Evolutionary conservation across 2,113 vertebrate species (phyloP).

Genomic region (Cyprinodon variegatus): DNA sequence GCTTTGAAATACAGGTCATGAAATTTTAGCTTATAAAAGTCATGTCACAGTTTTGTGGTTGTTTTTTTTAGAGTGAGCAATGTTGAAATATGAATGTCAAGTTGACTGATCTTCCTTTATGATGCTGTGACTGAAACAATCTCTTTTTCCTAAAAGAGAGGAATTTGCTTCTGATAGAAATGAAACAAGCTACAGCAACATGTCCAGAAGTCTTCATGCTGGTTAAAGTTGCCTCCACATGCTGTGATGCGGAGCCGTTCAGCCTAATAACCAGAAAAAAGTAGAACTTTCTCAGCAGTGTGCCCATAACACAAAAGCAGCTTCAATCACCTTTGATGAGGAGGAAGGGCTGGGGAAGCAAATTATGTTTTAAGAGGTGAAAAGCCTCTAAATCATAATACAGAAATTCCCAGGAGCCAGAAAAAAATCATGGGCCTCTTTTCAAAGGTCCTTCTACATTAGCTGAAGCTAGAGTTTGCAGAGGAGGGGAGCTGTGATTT

Average conservation of each 20-base stretch:
- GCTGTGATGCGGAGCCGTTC: neutral
- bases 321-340: slow-evolving; percentile 32
- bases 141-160: neutral
- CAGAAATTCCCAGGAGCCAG: slow-evolving; percentile 3
- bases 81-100: neutral
- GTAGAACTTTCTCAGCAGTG: slow-evolving; percentile 3
- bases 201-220: neutral
- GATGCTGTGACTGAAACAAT: no score
- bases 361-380: slow-evolving; percentile 3
- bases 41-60: neutral
- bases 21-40: neutral
- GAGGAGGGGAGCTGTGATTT: slow-evolving; percentile 63
- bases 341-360: slow-evolving; percentile 8
- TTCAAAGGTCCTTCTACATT: slow-evolving; percentile 29
- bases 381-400: slow-evolving; percentile 23
- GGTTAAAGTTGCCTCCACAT: slow-evolving; percentile 10
- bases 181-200: neutral
- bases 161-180: neutral
- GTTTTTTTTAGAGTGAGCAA: neutral
- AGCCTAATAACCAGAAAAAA: slow-evolving; percentile 27
- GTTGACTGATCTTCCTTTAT: neutral
- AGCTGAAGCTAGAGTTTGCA: slow-evolving; percentile 34
- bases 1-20: no score
- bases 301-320: slow-evolving; percentile 23
- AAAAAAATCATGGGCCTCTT: neutral